Conservation (phyloP, 2,113 vertebrate genomes). For the Nerophis ophidion region DNA sequence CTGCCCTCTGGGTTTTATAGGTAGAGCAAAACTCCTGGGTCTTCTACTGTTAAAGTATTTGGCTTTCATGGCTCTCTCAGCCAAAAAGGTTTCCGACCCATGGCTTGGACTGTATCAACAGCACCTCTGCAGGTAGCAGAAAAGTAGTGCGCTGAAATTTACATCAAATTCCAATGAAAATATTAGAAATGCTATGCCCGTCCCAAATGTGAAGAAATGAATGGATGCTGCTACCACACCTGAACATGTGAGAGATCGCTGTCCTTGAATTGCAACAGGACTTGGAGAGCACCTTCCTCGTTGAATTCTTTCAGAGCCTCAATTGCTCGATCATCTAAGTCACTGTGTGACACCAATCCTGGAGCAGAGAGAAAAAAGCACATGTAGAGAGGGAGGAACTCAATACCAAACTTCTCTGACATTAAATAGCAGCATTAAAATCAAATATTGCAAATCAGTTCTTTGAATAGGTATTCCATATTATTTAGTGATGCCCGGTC, state of each 20-base stretch:
- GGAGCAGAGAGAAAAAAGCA: constrained; percentile 38
- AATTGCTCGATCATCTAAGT: constrained; percentile 98
- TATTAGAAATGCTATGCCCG: background rate
- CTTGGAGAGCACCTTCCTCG: constrained; percentile 97
- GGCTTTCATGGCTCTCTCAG: too few relatives aligned
- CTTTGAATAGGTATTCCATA: constrained; percentile 3
- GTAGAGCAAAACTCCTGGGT: too few relatives aligned
- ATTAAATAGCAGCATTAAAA: background rate
- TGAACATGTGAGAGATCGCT: constrained; percentile 99
- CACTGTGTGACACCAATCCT: constrained; percentile 99
- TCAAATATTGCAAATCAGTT: background rate
- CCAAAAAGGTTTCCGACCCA: too few relatives aligned
- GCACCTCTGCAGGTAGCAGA: background rate
- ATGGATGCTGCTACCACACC: constrained; percentile 57
- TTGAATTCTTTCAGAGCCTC: constrained; percentile 99
- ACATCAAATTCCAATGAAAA: background rate
- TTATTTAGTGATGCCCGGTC: background rate
- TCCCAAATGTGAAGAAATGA: background rate
- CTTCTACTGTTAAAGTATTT: too few relatives aligned
- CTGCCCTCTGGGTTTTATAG: too few relatives aligned
- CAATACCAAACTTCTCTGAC: background rate
- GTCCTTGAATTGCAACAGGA: constrained; percentile 99
- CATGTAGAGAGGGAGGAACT: constrained; percentile 23
- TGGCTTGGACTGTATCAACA: background rate
- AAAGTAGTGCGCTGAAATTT: background rate